Conservation (phyloP, 2,797 vertebrate genomes). For the Fistularia tabacaria region DNA sequence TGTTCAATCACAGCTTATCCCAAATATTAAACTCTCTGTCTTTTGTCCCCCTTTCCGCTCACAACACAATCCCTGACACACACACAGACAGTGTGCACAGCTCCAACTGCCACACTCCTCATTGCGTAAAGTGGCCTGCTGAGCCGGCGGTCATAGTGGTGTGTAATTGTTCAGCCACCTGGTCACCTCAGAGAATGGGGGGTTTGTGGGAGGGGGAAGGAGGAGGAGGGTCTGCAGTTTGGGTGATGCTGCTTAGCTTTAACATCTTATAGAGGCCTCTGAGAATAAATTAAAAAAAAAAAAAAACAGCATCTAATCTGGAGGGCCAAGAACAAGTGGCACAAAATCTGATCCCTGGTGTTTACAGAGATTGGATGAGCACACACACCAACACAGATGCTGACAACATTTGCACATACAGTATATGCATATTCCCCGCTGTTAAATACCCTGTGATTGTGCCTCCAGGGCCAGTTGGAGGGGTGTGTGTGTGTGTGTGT, state of each 20-base stretch:
- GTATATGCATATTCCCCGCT: constrained; percentile 25
- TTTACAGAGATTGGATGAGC: constrained; percentile 67
- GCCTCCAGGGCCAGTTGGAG: constrained; percentile 29
- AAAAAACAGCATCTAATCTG: constrained; percentile 78
- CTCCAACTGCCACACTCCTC: constrained; percentile 30
- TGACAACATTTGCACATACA: constrained; percentile 14
- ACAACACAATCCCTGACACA: constrained; percentile 44
- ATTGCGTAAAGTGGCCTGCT: constrained; percentile 69
- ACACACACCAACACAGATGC: constrained; percentile 18
- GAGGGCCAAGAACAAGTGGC: constrained; percentile 72
- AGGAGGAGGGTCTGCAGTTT: constrained; percentile 5
- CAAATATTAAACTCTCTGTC: constrained; percentile 72
- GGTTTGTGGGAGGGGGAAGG: background rate
- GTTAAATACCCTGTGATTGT: constrained; percentile 62
- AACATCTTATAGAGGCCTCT: constrained; percentile 63
- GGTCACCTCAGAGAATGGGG: constrained; percentile 38
- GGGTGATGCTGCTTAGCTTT: constrained; percentile 42
- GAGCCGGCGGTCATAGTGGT: constrained; percentile 41
- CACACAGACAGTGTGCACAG: constrained; percentile 14
- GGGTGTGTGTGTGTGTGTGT: too few species aligned
- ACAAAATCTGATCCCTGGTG: constrained; percentile 71
- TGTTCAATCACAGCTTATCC: constrained; percentile 71
- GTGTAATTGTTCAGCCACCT: constrained; percentile 65
- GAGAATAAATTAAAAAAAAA: constrained; percentile 79
- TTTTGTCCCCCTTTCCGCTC: constrained; percentile 51